Evolutionary conservation across 1,140 invertebrate species (phyloP), one percentile per base, ranked within the genome.

Genomic region (Cyphomyrmex costatus): DNA sequence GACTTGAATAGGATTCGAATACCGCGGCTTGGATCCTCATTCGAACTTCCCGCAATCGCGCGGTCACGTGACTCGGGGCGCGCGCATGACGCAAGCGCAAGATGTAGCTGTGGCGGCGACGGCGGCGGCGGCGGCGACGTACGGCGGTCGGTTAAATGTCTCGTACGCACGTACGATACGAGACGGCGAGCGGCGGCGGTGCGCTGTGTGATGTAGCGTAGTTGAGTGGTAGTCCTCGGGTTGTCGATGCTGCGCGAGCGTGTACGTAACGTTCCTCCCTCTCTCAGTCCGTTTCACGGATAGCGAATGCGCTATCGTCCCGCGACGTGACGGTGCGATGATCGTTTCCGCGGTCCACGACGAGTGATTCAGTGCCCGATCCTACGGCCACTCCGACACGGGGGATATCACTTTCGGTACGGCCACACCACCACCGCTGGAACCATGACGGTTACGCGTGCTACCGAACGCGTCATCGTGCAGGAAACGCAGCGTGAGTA

Each of bases 321-420:
- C n/a, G 63, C n/a, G 63, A 10, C n/a, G 51, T 33, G 61, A 82
- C 16, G n/a, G 70, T 74, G 86, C 76, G 78, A 89, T 80, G 80
- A 86, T 70, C 61, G 70, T 89, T 88, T 83, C 82, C 65, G 65
- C 36, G 71, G 42, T 63, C 84, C 60, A 79, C 36, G 77, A 91
- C 33, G 77, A 92, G 92, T 93, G 92, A 93, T 90, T 93, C 91
- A 92, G 89, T 89, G 92, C 19, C 88, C 24, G 76, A 10, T 6
- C 16, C n/a, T 7, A 21, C n/a, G 53, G 33, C 56, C 21, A 24
- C 14, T 19, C 30, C 60, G 46, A 65, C 7, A 19, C 36, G 51
- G n/a, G n/a, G n/a, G 85, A 89, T 90, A 92, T 92, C 88, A 74
- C 87, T 51, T 73, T n/a, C n/a, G n/a, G n/a, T n/a, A n/a, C n/a